Base-by-base conservation (phyloP, 2,113 vertebrate genomes). In the Pycnonotus jocosus region DNA sequence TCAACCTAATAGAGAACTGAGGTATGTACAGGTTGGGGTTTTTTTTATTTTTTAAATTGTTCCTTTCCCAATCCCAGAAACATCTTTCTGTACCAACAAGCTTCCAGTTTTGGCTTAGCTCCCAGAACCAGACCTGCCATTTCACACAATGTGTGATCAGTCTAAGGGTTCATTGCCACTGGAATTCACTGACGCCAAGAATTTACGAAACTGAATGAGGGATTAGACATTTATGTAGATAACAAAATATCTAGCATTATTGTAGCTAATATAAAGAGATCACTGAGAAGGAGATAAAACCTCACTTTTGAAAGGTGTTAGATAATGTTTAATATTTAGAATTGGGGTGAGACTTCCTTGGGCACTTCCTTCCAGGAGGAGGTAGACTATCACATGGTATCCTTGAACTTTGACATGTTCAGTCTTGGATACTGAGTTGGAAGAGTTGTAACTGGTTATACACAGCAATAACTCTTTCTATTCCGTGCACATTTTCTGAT, bases 171-270 rank as follows among this genome's bases (percentile, higher is more conserved):
- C 56, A 2, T 65, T 95, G 86, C 80, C 69, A 38, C 69, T 95
- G 90, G 68, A 95, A 83, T 82, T 86, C 58, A 78, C 33, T 70
- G 64, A 73, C 92, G 72, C 69, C 77, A 91, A 76, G 77, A 94
- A 91, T 93, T 95, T 79, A 42, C 65, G 84, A 81, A 93, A 81
- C 28, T 78, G 31, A 91, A 74, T 64, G 56, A 83, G 18, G 25
- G 68, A 81, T 91, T 96, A 85, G 69, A 58, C 58, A 24, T 83
- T 74, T 85, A 33, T 74, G n/a, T 74, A 68, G 76, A 86, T 94
- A 94, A 88, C 65, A 85, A 86, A 92, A 61, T 84, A 81, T 73
- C 90, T 74, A 56, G 16, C 40, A 38, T 86, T 86, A 80, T 74
- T 91, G 31, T 80, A 81, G 28, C 81, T 92, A 83, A 78, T 88